Evolutionary conservation across 2,113 vertebrate species (phyloP).

Genomic region (Xenus cinereus): DNA sequence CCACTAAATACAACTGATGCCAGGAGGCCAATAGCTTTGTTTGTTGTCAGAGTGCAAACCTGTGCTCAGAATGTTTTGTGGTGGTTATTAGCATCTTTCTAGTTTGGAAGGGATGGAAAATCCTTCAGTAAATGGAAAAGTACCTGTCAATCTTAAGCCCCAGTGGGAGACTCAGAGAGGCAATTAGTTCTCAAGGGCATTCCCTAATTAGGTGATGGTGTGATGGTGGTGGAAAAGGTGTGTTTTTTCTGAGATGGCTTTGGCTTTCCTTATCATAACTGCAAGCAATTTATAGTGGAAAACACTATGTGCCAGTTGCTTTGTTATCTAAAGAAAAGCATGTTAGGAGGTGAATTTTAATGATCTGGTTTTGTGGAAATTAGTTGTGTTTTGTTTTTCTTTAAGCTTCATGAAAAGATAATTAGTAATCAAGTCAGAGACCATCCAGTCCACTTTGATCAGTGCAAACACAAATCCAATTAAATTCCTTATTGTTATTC

Average conservation of each 20-base stretch:
- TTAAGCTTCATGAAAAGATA: not conserved
- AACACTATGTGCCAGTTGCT: not conserved
- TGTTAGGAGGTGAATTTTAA: not conserved
- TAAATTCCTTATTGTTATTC: not conserved
- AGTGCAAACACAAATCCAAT: not conserved
- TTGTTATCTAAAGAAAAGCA: not conserved
- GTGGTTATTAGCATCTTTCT: not conserved
- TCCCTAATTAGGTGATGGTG: not conserved
- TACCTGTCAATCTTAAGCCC: not conserved
- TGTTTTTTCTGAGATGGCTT: not conserved
- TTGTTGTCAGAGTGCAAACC: not conserved
- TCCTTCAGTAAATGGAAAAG: not conserved
- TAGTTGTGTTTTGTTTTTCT: not conserved
- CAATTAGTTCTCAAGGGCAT: constrained; percentile 7
- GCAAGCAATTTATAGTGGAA: not conserved
- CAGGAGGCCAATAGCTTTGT: not conserved
- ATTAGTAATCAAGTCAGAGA: not conserved
- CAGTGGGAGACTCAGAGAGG: not conserved
- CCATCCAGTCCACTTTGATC: not conserved
- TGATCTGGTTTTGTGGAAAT: not conserved
- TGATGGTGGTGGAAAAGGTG: not conserved
- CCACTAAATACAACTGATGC: not conserved
- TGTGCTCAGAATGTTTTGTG: not conserved
- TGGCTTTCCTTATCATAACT: not conserved
- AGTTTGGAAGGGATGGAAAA: not conserved